A percentile compares a stretch with the other conserved stretches of the same genome.
Conservation (phyloP, 2,113 vertebrate species). For the Coregonus clupeaformis region DNA sequence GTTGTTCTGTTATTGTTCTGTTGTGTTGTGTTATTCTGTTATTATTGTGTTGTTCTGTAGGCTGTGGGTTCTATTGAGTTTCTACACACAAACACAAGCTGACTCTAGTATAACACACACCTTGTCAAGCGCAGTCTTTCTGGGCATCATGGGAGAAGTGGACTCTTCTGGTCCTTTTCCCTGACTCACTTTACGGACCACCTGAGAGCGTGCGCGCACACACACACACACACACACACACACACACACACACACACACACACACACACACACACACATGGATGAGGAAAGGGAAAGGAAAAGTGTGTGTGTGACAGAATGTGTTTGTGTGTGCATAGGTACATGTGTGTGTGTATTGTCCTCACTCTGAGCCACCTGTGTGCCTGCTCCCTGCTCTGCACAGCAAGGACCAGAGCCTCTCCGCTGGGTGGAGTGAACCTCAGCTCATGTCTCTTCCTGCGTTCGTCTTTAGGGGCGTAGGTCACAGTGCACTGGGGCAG, state of each 20-base stretch:
- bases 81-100: no score
- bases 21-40: no score
- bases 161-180: no score
- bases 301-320: background rate
- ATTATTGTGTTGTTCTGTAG: no score
- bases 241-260: background rate
- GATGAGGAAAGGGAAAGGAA: background rate
- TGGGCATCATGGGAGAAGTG: no score
- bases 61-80: no score
- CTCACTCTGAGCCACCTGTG: conserved; percentile 93
- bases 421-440: conserved; percentile 87
- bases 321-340: background rate
- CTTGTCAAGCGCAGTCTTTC: no score
- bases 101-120: no score
- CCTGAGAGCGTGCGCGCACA: background rate
- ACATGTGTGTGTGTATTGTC: background rate
- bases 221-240: conserved; percentile 1
- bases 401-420: conserved; percentile 86
- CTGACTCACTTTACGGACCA: background rate
- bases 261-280: no score
- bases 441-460: conserved; percentile 93
- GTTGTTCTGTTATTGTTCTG: no score
- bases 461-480: conserved; percentile 91
- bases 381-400: conserved; percentile 95
- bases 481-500: conserved; percentile 82